Base-by-base conservation (phyloP, 2,888 invertebrate genomes). In the Rhagonycha fulva region DNA sequence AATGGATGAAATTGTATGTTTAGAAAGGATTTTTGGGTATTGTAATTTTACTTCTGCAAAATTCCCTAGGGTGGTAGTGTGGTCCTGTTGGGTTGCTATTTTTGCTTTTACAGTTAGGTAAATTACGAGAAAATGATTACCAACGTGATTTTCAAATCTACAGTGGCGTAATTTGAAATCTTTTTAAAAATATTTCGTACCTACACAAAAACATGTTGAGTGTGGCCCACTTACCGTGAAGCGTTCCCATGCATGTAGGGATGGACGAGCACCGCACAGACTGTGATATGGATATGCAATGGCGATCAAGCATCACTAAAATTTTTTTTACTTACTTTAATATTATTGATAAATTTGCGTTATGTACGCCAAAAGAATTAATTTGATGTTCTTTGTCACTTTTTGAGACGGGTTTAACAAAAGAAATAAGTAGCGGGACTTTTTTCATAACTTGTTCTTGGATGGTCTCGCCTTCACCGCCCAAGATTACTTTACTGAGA, bases 401-500 rank as follows among this genome's bases (percentile, higher is more conserved):
- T 47, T 47, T 47, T 9, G 47, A 47, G 47, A 47, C 47, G 47
- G 47, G 47, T n/a, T 47, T 47, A 67, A 28, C 26, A 32, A 62
- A 76, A 72, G 72, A 76, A 76, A 72, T 70, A 76, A 62, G 63
- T 76, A 76, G 76, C 76, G 76, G 76, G 72, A 72, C 66, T 74
- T 72, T 72, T 72, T 76, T 76, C 69, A 26, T 62, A 72, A 76
- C 76, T 72, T 76, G 76, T 72, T 72, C 76, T 69, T 61, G 47
- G 47, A 47, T 61, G 63, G 23, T 70, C 76, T 70, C 72, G 67
- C 76, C 76, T 60, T 70, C 72, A 61, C 28, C 70, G 63, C 14
- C 69, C 69, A 75, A 63, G 68, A 70, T 62, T 70, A 69, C 71
- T 66, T 63, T 19, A 76, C 26, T 63, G 69, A 76, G 70, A 69